A percentile compares a stretch with the other conserved stretches of the same genome.
Evolutionary conservation across 2,888 invertebrate species (phyloP).

Genomic region (Eulithis testata): DNA sequence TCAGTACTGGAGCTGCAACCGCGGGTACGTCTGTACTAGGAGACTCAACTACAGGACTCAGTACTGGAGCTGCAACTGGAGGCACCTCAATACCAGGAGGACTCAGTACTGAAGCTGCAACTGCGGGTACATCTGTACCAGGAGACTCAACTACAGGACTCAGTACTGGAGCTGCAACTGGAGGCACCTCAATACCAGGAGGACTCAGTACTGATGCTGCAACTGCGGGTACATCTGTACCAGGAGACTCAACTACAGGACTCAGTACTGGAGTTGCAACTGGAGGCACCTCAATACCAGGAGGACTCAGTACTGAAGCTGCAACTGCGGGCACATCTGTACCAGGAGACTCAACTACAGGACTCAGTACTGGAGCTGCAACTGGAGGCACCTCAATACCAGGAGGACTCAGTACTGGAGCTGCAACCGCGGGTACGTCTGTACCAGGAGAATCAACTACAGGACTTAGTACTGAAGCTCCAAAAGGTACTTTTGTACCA

Average conservation of each 20-base stretch:
- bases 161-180: neutral
- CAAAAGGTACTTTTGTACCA: neutral
- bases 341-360: no score
- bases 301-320: neutral
- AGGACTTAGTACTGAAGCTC: neutral
- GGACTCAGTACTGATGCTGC: neutral
- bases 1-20: conserved; percentile 2
- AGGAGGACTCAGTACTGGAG: neutral
- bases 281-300: neutral
- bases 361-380: neutral
- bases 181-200: neutral
- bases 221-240: neutral
- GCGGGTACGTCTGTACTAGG: neutral
- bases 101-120: neutral
- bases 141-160: neutral
- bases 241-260: neutral
- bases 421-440: neutral
- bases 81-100: no score
- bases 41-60: neutral
- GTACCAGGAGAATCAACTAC: neutral
- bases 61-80: neutral
- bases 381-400: neutral
- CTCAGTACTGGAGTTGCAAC: neutral
- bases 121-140: neutral
- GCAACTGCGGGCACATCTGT: no score